Evolutionary conservation across 1,140 invertebrate species (phyloP).

Genomic region (Antheraea pernyi): DNA sequence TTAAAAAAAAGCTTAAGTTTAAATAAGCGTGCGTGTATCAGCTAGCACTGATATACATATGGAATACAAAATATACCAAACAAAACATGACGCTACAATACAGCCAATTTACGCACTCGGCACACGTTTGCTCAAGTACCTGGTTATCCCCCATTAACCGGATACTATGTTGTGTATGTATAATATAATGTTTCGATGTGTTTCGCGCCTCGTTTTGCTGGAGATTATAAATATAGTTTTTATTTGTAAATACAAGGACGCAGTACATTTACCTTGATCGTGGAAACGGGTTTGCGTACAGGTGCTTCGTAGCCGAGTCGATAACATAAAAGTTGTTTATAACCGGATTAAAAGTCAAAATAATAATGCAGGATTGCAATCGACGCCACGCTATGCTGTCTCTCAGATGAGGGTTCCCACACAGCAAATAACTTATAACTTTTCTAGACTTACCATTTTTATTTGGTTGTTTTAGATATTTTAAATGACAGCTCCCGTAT

Average conservation of each 20-base stretch:
- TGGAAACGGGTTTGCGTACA: background rate
- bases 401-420: too few relatives aligned
- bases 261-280: background rate
- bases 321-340: background rate
- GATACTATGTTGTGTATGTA: slow-evolving; percentile 38
- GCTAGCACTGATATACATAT: background rate
- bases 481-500: too few relatives aligned
- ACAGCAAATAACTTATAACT: too few relatives aligned
- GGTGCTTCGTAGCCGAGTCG: background rate
- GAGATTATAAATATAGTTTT: slow-evolving; percentile 31
- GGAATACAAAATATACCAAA: slow-evolving; percentile 16
- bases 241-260: slow-evolving; percentile 30
- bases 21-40: too few relatives aligned
- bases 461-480: too few relatives aligned
- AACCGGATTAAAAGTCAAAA: slow-evolving; percentile 1
- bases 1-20: too few relatives aligned
- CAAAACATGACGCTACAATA: slow-evolving; percentile 32
- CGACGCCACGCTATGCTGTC: too few relatives aligned
- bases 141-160: slow-evolving; percentile 69
- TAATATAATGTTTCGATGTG: slow-evolving; percentile 29
- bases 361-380: too few relatives aligned
- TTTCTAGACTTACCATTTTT: too few relatives aligned
- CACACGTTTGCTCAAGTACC: slow-evolving; percentile 37
- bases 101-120: slow-evolving; percentile 51
- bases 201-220: slow-evolving; percentile 27